These are phyloP conservation scores for Aythya baeri DNA, from an alignment of 2,113 vertebrate genomes.

Conservation along the genomic window DNA sequence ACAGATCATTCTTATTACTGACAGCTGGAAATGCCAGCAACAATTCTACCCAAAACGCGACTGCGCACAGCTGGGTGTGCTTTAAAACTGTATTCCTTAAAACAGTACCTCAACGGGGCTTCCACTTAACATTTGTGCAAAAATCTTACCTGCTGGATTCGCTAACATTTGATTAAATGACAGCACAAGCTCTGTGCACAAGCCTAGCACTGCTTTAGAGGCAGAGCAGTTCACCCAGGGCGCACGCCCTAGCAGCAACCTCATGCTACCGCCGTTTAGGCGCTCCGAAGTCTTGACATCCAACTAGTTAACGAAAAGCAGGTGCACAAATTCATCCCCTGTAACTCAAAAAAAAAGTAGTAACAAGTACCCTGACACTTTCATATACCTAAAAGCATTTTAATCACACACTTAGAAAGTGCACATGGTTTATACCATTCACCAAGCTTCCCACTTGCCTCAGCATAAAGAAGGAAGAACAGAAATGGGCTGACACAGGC, in stretches of 20 bases:
- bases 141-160: neutral
- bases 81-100: fast-evolving
- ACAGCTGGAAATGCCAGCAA: neutral
- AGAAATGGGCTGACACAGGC: constrained; percentile 52
- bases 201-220: neutral
- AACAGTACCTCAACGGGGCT: neutral
- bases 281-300: fast-evolving
- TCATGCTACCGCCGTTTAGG: fast-evolving
- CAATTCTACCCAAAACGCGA: fast-evolving
- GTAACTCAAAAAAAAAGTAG: neutral
- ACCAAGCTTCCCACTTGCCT: neutral
- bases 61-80: neutral
- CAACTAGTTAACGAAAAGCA: neutral
- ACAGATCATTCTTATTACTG: too few species aligned
- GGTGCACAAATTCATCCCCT: neutral
- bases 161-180: fast-evolving
- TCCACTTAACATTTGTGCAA: too few species aligned
- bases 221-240: neutral
- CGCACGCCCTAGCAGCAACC: fast-evolving
- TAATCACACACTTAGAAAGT: neutral
- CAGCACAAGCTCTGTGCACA: neutral
- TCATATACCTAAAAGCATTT: neutral
- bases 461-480: neutral
- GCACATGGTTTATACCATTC: neutral
- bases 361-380: neutral